Percentiles rank a stretch among this genome's conserved stretches.
Conservation (phyloP, 2,797 vertebrate genomes). For the Xenopus petersii region DNA sequence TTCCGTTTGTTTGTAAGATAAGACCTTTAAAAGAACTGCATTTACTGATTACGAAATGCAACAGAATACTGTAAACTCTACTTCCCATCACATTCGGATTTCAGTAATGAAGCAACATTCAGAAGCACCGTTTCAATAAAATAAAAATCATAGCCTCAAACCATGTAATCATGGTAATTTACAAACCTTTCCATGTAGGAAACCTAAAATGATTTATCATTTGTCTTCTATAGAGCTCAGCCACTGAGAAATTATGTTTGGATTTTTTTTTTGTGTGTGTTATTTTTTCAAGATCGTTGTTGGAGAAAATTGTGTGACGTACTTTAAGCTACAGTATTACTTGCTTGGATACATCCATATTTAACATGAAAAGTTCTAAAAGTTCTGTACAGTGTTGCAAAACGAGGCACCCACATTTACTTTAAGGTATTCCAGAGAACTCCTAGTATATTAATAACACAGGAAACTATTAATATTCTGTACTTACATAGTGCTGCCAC, state of each 20-base stretch:
- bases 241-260: constrained; percentile 34
- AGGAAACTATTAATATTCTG: constrained; percentile 5
- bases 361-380: constrained; percentile 17
- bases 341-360: constrained; percentile 34
- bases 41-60: too few relatives aligned
- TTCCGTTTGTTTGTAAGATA: too few relatives aligned
- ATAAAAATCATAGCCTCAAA: neutral
- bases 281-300: constrained; percentile 17
- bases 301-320: neutral
- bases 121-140: too few relatives aligned
- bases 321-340: constrained; percentile 17
- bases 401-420: constrained; percentile 13
- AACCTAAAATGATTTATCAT: constrained; percentile 27
- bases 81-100: too few relatives aligned
- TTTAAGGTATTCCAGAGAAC: neutral
- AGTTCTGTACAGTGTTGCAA: neutral
- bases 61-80: too few relatives aligned
- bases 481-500: constrained; percentile 93
- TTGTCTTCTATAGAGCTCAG: constrained; percentile 22
- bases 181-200: constrained; percentile 17
- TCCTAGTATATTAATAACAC: neutral
- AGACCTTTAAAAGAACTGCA: too few relatives aligned
- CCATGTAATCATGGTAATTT: neutral
- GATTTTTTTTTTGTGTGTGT: constrained; percentile 5
- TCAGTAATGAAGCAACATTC: too few relatives aligned